Percentiles rank a stretch among this genome's conserved stretches.
These are phyloP conservation scores for Bombus haemorrhoidalis DNA, from an alignment of 1,140 invertebrate genomes.

Conservation along the genomic window DNA sequence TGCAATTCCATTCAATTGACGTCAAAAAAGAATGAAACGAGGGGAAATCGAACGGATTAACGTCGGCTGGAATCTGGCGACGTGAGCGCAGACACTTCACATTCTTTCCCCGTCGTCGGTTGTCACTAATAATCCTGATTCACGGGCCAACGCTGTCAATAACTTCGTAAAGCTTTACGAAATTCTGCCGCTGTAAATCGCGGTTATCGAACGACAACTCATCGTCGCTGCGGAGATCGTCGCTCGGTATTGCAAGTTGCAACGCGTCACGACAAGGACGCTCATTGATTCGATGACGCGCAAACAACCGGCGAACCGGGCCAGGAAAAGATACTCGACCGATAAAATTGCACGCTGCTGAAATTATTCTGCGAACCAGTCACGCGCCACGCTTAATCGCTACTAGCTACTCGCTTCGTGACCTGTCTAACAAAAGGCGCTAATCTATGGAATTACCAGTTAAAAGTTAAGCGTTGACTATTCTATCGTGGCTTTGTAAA, in stretches of 20 bases:
- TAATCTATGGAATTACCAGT: not conserved
- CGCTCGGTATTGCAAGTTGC: not conserved
- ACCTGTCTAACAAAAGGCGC: not conserved
- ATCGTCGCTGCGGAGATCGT: not conserved
- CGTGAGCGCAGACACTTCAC: constrained; percentile 6
- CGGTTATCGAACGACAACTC: constrained; percentile 31
- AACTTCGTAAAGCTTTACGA: constrained; percentile 17
- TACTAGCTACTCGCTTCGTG: not conserved
- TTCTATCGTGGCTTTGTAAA: not conserved
- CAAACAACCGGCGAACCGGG: not conserved
- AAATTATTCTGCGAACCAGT: not conserved
- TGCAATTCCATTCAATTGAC: not conserved
- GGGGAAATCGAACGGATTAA: constrained; percentile 27
- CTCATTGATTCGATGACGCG: not conserved
- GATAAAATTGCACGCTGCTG: constrained; percentile 3
- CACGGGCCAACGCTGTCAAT: constrained; percentile 27
- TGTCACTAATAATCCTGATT: constrained; percentile 47
- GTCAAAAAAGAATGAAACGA: not conserved
- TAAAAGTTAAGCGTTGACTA: not conserved
- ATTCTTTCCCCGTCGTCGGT: constrained; percentile 19
- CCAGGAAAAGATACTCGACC: not conserved
- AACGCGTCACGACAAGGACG: constrained; percentile 15
- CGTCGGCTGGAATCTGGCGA: not conserved
- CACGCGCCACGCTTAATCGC: not conserved
- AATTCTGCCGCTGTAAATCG: constrained; percentile 39